phyloP scores from a whole-genome alignment of 2,113 vertebrate species.

The Dipodomys merriami region DNA sequence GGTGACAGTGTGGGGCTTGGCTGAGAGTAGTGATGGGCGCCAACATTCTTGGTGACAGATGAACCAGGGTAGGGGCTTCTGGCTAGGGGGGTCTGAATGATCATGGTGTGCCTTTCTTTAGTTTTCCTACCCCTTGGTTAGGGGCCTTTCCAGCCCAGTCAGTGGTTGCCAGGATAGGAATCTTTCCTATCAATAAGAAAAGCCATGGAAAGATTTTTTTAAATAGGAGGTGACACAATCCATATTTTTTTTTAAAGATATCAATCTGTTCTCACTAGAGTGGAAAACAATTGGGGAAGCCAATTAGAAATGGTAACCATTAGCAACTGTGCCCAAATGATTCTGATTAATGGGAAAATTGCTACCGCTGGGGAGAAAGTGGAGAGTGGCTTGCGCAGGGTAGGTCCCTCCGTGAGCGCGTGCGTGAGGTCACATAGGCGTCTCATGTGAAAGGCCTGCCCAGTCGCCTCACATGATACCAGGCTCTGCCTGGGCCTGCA shows the following conservation, averaged over 20 bases:
- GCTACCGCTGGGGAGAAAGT: rapidly evolving
- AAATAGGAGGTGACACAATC: neutral
- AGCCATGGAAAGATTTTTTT: neutral
- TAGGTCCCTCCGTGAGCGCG: no score
- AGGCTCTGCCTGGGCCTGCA: neutral
- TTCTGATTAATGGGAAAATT: neutral
- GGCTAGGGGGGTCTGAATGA: neutral
- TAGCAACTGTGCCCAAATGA: neutral
- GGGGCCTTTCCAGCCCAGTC: neutral
- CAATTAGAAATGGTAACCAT: neutral
- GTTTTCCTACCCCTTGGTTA: neutral
- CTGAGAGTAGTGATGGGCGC: neutral
- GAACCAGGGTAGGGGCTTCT: neutral
- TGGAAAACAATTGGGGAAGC: neutral
- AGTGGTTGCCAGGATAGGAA: neutral
- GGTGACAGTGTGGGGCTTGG: rapidly evolving
- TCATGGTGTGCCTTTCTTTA: no score
- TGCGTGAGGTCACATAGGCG: no score
- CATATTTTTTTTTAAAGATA: neutral
- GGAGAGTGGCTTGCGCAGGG: neutral
- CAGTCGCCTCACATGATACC: neutral
- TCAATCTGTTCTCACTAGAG: neutral
- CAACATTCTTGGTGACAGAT: neutral
- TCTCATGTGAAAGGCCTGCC: neutral
- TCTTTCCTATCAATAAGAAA: neutral